Evolutionary conservation across 2,888 invertebrate species (phyloP).

Genomic region (Eurytoma californica): DNA sequence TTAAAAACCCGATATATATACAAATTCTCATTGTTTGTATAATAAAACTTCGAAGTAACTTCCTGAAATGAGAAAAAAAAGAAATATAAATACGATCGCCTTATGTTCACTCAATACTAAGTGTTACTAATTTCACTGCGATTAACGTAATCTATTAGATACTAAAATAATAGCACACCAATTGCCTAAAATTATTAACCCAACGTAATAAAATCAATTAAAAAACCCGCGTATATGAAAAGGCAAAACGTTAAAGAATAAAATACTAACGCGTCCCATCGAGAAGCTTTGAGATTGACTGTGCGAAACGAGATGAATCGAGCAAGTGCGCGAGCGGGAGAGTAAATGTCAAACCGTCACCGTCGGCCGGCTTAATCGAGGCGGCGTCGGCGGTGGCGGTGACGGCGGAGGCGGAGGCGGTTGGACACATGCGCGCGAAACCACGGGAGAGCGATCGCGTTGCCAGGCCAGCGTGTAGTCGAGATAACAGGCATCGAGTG

Average conservation of each 20-base stretch:
- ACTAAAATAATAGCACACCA: too few relatives aligned
- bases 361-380: slow-evolving; percentile 13
- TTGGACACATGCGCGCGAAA: slow-evolving; percentile 32
- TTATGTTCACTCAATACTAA: neutral
- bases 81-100: neutral
- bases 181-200: too few relatives aligned
- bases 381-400: neutral
- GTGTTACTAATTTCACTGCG: neutral
- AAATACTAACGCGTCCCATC: neutral
- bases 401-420: neutral
- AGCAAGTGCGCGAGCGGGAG: neutral
- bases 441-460: slow-evolving; percentile 36
- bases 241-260: neutral
- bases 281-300: slow-evolving; percentile 6
- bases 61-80: slow-evolving; percentile 37
- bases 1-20: neutral
- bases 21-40: slow-evolving; percentile 28
- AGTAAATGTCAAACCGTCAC: slow-evolving; percentile 44
- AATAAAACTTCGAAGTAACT: neutral
- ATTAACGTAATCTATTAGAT: too few relatives aligned
- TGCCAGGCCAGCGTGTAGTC: slow-evolving; percentile 38
- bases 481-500: slow-evolving; percentile 41
- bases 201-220: too few relatives aligned
- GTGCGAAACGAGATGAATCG: neutral
- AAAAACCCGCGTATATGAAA: neutral